Percentiles rank a stretch among this genome's conserved stretches.
Evolutionary conservation across 2,113 vertebrate genomes (phyloP).

Genomic region (Apaloderma vittatum): DNA sequence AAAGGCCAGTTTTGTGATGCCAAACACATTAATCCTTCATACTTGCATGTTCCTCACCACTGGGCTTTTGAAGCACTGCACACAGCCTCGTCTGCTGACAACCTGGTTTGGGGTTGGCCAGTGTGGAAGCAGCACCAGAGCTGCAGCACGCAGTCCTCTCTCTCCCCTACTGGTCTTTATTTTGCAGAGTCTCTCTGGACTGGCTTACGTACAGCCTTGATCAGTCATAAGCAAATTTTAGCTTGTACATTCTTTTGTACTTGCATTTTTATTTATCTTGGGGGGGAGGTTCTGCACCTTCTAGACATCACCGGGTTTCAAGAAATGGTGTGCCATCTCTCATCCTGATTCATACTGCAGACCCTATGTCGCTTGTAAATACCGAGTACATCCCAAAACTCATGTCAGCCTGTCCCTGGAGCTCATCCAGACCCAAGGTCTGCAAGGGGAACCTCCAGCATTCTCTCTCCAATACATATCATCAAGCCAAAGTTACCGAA

Average conservation of each 20-base stretch:
- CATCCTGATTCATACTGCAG: not conserved
- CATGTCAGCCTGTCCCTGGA: not conserved
- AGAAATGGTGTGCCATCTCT: rapidly evolving
- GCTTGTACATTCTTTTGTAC: not conserved
- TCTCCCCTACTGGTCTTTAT: not conserved
- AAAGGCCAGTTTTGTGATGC: not conserved
- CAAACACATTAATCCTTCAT: not conserved
- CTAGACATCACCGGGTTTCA: not conserved
- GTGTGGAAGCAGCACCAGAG: not conserved
- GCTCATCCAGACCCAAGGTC: too few relatives aligned
- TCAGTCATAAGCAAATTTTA: not conserved
- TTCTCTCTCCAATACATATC: not conserved
- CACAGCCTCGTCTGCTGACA: not conserved
- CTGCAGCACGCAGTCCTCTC: not conserved
- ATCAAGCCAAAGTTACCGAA: not conserved
- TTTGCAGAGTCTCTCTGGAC: not conserved
- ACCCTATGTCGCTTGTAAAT: not conserved
- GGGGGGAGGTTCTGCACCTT: too few relatives aligned
- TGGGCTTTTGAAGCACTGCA: not conserved
- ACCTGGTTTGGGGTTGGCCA: not conserved
- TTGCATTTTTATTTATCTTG: not conserved
- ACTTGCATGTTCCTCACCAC: not conserved
- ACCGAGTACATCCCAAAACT: not conserved
- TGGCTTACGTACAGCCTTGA: not conserved
- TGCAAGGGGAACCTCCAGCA: too few relatives aligned